Conservation (phyloP, 1,140 invertebrate species). For the Hetaerina americana region DNA sequence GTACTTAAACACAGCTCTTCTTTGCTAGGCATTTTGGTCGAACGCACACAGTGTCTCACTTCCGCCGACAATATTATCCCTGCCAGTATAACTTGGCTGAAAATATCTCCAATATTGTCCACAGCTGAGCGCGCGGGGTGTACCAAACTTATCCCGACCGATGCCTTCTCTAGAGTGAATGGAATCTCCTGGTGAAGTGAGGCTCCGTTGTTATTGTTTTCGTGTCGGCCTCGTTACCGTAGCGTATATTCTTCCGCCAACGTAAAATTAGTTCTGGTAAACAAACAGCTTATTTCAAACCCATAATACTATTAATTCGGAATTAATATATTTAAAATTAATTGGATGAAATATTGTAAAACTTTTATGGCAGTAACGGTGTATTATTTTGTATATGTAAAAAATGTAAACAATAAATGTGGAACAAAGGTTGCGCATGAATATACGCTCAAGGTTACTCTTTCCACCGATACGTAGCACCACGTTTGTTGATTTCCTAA, state of each 20-base stretch:
- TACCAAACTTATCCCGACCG: too few species aligned
- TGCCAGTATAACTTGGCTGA: too few species aligned
- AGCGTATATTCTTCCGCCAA: background rate
- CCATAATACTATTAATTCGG: background rate
- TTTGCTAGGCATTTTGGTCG: constrained; percentile 24
- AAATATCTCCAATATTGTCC: too few species aligned
- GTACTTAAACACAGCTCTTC: constrained; percentile 23
- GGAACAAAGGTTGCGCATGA: background rate
- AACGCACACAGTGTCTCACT: too few species aligned
- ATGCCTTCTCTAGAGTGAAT: background rate
- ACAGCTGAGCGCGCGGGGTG: too few species aligned
- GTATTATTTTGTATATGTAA: background rate
- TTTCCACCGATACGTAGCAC: background rate
- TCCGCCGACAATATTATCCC: too few species aligned
- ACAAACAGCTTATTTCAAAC: background rate
- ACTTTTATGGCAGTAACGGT: background rate
- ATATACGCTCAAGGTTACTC: background rate
- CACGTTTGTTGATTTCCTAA: background rate
- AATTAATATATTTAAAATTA: background rate
- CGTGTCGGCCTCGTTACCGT: background rate
- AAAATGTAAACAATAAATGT: background rate
- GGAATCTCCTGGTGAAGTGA: background rate
- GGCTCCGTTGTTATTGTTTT: background rate
- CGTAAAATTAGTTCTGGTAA: background rate
- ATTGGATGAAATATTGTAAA: background rate